Conservation (phyloP, 2,113 vertebrate species). For the Cnemophilus loriae region DNA sequence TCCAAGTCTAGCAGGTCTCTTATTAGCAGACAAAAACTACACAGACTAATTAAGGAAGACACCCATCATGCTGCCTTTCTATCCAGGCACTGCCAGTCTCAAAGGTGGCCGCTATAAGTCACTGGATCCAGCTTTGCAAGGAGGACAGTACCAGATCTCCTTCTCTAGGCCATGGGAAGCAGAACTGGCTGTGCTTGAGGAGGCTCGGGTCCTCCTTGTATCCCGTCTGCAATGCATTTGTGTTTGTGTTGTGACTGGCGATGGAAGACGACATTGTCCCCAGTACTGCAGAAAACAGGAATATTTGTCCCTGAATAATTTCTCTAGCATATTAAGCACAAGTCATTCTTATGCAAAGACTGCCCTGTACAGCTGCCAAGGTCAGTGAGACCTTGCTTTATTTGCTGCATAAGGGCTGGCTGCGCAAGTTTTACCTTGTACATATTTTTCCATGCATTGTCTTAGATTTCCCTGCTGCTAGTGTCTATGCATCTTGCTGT, state of each 20-base stretch:
- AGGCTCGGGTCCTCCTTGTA: not conserved
- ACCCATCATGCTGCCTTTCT: not conserved
- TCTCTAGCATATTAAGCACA: conserved; percentile 50
- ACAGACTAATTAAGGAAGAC: not conserved
- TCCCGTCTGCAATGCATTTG: not conserved
- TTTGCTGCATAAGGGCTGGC: conserved; percentile 43
- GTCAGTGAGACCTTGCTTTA: conserved; percentile 59
- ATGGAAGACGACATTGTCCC: not conserved
- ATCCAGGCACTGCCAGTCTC: not conserved
- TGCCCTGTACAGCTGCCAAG: conserved; percentile 51
- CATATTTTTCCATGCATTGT: not conserved
- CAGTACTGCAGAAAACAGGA: not conserved
- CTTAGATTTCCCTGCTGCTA: conserved; percentile 17
- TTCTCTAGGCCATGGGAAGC: not conserved
- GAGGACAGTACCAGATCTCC: not conserved
- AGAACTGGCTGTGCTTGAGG: not conserved
- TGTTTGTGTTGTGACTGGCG: not conserved
- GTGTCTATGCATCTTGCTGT: not conserved
- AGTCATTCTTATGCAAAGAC: conserved; percentile 58
- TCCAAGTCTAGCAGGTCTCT: not conserved
- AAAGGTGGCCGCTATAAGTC: not conserved
- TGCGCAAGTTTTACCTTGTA: conserved; percentile 31
- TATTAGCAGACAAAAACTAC: not conserved
- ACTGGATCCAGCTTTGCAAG: not conserved
- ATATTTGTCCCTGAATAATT: conserved; percentile 45